phyloP scores from a whole-genome alignment of 2,113 vertebrate genomes.

The Psephotus haematonotus region DNA sequence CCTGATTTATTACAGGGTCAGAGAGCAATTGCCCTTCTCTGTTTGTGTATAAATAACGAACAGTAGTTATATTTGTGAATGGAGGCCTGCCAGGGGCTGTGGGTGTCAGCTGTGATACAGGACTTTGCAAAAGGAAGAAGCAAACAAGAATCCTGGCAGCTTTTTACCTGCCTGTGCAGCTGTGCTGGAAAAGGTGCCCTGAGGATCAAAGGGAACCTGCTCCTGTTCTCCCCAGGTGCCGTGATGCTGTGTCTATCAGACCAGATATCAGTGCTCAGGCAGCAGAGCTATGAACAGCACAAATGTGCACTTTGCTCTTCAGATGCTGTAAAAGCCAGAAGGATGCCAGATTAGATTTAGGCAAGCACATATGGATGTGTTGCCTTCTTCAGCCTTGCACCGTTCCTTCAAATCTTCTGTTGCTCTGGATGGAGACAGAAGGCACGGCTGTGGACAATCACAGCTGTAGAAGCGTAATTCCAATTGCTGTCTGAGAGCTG shows the following conservation, averaged over 20 bases:
- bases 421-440: not conserved
- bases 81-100: not conserved
- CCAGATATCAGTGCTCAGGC: not conserved
- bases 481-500: slow-evolving; percentile 28
- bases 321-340: slow-evolving; percentile 13
- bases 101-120: not conserved
- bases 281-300: not conserved
- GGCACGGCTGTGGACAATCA: not conserved
- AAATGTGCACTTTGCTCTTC: slow-evolving; percentile 40
- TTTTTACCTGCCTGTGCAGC: not conserved
- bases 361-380: not conserved
- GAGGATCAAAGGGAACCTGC: not conserved
- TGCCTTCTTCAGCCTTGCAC: not conserved
- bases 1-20: not conserved
- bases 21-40: not conserved
- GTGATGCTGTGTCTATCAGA: not conserved
- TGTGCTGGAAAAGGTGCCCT: not conserved
- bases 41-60: slow-evolving; percentile 5
- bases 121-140: not conserved
- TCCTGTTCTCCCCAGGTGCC: not conserved
- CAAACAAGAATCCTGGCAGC: not conserved
- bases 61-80: not conserved
- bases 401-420: not conserved
- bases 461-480: not conserved
- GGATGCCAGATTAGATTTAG: slow-evolving; percentile 35